Evolutionary conservation across 2,797 vertebrate species (phyloP).

Genomic region (Ibycter americanus): DNA sequence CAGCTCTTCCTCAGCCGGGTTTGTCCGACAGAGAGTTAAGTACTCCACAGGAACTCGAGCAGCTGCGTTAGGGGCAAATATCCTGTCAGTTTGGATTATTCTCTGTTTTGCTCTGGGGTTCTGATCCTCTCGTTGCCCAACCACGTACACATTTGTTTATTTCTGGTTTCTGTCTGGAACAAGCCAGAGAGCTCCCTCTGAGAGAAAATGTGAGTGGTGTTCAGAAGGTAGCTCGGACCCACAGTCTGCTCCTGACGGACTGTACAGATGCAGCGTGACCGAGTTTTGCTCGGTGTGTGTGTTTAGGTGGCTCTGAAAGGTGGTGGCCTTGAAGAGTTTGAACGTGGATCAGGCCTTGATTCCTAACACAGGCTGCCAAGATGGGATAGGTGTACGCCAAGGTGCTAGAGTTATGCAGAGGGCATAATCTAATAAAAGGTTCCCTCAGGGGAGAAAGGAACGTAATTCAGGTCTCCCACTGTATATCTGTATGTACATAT

Average conservation of each 20-base stretch:
- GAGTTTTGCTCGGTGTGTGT: accelerated
- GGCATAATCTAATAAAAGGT: not conserved
- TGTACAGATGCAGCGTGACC: not conserved
- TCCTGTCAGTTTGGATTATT: not conserved
- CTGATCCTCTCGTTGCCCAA: not conserved
- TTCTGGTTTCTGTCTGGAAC: not conserved
- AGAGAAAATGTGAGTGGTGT: not conserved
- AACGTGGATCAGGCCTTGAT: not conserved
- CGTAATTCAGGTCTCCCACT: accelerated
- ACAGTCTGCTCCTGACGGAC: not conserved
- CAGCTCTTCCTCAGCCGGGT: not conserved
- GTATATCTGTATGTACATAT: too few relatives aligned
- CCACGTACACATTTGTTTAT: not conserved
- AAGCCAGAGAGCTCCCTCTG: not conserved
- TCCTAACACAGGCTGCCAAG: not conserved
- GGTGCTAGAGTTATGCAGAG: not conserved
- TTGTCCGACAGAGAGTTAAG: not conserved
- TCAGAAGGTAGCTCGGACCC: not conserved
- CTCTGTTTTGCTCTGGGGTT: not conserved
- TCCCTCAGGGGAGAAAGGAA: not conserved
- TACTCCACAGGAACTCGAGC: not conserved
- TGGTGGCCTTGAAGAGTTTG: not conserved
- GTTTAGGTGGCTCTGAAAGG: not conserved
- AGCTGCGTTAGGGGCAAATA: not conserved
- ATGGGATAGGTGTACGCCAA: not conserved